Evolutionary conservation across 2,113 vertebrate species (phyloP).

Genomic region (Dermatemys mawii): DNA sequence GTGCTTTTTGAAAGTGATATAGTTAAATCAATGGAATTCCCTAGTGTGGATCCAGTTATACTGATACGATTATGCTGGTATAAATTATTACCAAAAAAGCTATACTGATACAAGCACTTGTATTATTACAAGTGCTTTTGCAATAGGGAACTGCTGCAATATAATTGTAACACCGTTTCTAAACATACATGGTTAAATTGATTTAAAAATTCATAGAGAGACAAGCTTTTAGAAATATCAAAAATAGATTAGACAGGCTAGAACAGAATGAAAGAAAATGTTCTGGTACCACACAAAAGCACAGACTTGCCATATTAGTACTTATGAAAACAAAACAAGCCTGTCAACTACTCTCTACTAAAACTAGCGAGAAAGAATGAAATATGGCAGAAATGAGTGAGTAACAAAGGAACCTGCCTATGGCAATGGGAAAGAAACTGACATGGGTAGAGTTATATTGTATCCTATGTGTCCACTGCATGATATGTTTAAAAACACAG

Average conservation of each 20-base stretch:
- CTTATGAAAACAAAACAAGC: background rate
- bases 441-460: background rate
- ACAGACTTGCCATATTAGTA: background rate
- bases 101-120: background rate
- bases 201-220: background rate
- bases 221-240: background rate
- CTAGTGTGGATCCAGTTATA: too few relatives aligned
- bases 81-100: background rate
- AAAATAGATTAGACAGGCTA: background rate
- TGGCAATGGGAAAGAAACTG: fast-evolving
- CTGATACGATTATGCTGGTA: background rate
- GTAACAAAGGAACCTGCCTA: fast-evolving
- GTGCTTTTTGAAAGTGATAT: background rate
- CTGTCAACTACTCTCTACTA: background rate
- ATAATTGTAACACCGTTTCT: background rate
- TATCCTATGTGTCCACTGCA: background rate
- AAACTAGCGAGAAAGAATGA: background rate
- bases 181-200: background rate
- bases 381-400: background rate
- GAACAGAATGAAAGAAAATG: fast-evolving
- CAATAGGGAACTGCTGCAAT: background rate
- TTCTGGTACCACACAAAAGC: background rate
- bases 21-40: background rate
- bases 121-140: background rate
- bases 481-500: background rate